Percentiles rank a stretch among this genome's conserved stretches.
Conservation (phyloP, 2,797 vertebrate genomes). For the Notolabrus celidotus region DNA sequence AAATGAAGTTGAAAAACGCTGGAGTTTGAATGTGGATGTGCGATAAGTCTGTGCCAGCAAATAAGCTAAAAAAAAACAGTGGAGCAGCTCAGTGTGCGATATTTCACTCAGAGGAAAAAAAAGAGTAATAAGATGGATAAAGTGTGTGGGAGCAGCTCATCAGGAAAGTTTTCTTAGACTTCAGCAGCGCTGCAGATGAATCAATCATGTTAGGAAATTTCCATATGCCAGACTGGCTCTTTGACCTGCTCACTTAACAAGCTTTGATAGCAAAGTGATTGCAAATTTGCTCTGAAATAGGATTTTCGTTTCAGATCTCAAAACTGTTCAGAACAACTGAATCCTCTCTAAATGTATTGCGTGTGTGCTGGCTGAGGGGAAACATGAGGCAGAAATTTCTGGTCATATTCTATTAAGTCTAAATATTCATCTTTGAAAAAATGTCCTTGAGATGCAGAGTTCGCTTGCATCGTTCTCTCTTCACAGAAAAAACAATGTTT, state of each 20-base stretch:
- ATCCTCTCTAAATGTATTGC: constrained; percentile 16
- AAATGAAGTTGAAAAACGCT: not conserved
- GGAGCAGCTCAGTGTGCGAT: constrained; percentile 6
- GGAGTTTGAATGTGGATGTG: not conserved
- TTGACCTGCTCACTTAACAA: constrained; percentile 62
- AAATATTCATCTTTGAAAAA: constrained; percentile 47
- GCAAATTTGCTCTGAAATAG: constrained; percentile 52
- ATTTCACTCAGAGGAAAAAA: not conserved
- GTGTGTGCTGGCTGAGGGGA: constrained; percentile 12
- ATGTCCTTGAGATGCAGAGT: constrained; percentile 14
- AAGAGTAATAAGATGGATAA: constrained; percentile 22
- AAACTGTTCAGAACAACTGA: constrained; percentile 36
- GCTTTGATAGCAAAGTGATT: constrained; percentile 53
- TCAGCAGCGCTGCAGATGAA: constrained; percentile 44
- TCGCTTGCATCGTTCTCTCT: constrained; percentile 24
- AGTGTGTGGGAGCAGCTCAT: constrained; percentile 31
- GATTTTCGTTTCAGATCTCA: constrained; percentile 48
- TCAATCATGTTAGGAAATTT: constrained; percentile 59
- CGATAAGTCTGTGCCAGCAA: constrained; percentile 15
- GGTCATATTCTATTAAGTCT: constrained; percentile 30
- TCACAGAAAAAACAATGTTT: too few relatives aligned
- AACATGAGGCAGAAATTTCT: constrained; percentile 21
- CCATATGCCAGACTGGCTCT: constrained; percentile 48
- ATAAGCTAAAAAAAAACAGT: constrained; percentile 1
- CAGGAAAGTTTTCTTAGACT: constrained; percentile 36